These are phyloP conservation scores for Lomographa bimaculata DNA, from an alignment of 2,888 invertebrate genomes.

Conservation along the genomic window DNA sequence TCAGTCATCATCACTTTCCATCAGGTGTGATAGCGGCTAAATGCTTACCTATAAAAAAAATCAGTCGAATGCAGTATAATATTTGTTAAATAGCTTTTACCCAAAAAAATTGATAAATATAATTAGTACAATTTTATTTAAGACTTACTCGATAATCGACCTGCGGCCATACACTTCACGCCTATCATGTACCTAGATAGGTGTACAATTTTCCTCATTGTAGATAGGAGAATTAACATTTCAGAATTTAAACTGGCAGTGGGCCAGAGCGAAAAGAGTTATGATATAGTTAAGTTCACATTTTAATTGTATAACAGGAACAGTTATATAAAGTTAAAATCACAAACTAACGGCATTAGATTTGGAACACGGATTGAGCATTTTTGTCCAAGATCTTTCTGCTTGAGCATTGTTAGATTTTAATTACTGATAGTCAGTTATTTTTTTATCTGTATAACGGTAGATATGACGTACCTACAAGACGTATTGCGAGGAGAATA, in stretches of 20 bases:
- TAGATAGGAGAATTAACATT: slow-evolving; percentile 26
- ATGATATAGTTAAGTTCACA: slow-evolving; percentile 14
- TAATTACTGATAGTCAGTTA: too few relatives aligned
- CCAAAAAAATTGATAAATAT: too few relatives aligned
- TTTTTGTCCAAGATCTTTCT: slow-evolving; percentile 39
- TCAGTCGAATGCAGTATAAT: too few relatives aligned
- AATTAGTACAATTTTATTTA: too few relatives aligned
- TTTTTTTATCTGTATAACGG: too few relatives aligned
- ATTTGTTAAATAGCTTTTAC: too few relatives aligned
- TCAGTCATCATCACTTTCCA: too few relatives aligned
- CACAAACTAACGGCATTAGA: slow-evolving; percentile 45
- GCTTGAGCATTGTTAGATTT: slow-evolving; percentile 46
- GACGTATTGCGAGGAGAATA: not conserved
- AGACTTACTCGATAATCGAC: too few relatives aligned
- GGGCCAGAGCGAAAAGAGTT: slow-evolving; percentile 33
- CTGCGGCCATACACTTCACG: slow-evolving; percentile 13
- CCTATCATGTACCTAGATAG: slow-evolving; percentile 5
- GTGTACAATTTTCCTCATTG: slow-evolving; percentile 19
- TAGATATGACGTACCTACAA: too few relatives aligned
- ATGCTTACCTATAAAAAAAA: too few relatives aligned
- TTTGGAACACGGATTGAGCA: slow-evolving; percentile 48
- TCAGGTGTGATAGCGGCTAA: too few relatives aligned
- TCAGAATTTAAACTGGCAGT: slow-evolving; percentile 30
- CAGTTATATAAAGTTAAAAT: slow-evolving; percentile 28
- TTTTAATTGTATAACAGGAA: slow-evolving; percentile 27